Base-by-base conservation (phyloP, 1,140 invertebrate species). In the Lasioglossum albipes region DNA sequence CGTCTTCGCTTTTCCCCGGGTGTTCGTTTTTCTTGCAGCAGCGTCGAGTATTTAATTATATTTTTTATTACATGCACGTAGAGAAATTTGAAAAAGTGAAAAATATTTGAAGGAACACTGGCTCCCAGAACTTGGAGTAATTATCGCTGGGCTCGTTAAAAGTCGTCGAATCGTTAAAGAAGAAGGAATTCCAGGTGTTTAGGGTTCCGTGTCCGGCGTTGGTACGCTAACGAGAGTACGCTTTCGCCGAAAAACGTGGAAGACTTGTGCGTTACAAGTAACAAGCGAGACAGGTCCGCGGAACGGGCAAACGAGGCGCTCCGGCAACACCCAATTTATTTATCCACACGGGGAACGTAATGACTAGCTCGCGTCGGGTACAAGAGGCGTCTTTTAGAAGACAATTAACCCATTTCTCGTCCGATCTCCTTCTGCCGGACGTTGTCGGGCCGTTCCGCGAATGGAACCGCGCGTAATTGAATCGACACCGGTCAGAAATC, bases 371-470 rank as follows among this genome's bases (percentile, higher is more conserved):
- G 27, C 45, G n/a, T 31, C 22, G 6, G 4, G n/a, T 57, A n/a
- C 42, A 12, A 16, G 9, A 20, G 18, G 7, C 20, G 66, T 62
- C 20, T 70, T 81, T 76, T 5, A 65, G 41, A 70, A 77, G 10
- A 71, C 67, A 81, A 81, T 81, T 81, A 81, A 71, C 79, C 79
- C 22, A 71, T 77, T 81, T 81, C 61, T 65, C 22, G 22, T 22
- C 22, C 9, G 49, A 77, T 69, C 73, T 71, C 22, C 57, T 77
- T 71, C 67, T 59, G 16, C 18, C 68, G 20, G 65, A 22, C 52
- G 52, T 9, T 62, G 31, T 22, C n/a, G 49, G 36, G 16, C 20
- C 27, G 57, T 52, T 22, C n/a, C 77, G 9, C 36, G 61, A 65
- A 57, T 54, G 22, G n/a, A 18, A 71, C 57, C 18, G 31, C 12